Conservation (phyloP, 2,797 vertebrate genomes). For the Parotocinclus haroldoi region DNA sequence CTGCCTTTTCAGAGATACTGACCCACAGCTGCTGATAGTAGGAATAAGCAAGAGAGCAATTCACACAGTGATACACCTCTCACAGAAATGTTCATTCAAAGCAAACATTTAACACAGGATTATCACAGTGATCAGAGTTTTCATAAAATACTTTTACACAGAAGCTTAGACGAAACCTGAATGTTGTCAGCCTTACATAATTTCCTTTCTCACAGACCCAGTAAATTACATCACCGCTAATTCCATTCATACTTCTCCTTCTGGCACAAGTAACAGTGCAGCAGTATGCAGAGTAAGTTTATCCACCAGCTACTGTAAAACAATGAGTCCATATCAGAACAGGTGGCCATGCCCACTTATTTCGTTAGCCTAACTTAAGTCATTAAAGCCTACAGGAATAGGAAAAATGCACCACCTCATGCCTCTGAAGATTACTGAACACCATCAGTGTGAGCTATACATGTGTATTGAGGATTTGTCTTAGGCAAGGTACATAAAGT, state of each 20-base stretch:
- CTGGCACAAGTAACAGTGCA: conserved; percentile 36
- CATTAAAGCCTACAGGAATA: neutral
- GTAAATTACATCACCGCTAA: conserved; percentile 30
- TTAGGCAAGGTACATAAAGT: too few relatives aligned
- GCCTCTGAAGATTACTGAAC: too few relatives aligned
- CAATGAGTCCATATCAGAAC: conserved; percentile 38
- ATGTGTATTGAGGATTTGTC: too few relatives aligned
- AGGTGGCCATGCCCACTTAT: conserved; percentile 21
- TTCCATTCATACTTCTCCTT: conserved; percentile 29
- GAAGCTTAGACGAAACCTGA: neutral
- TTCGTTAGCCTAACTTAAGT: conserved; percentile 18
- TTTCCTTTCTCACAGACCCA: conserved; percentile 35
- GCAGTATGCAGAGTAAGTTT: conserved; percentile 50
- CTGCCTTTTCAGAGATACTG: neutral
- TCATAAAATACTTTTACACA: neutral
- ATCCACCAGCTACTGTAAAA: conserved; percentile 48
- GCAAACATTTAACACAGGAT: too few relatives aligned
- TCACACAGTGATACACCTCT: too few relatives aligned
- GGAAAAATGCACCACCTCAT: neutral
- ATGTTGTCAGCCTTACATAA: neutral
- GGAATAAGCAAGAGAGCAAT: too few relatives aligned
- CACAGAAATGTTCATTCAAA: too few relatives aligned
- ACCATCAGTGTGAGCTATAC: neutral
- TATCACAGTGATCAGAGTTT: neutral
- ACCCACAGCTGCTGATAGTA: neutral